Base-by-base conservation (phyloP, 2,797 vertebrate species). In the Sebastiscus tertius region DNA sequence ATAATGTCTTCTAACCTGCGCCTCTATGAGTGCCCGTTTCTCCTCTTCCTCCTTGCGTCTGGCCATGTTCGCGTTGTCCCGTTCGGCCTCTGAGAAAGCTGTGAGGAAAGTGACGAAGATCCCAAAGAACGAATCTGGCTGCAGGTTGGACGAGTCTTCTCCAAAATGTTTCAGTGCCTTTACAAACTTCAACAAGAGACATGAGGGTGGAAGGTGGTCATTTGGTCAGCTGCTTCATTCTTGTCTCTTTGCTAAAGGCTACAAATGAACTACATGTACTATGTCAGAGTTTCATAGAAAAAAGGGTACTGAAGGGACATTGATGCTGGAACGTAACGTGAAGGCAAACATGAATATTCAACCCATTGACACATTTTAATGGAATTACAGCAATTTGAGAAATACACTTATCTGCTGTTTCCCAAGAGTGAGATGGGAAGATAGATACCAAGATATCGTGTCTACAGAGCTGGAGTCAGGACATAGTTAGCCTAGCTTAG, bases 61-160 rank as follows among this genome's bases (percentile, higher is more conserved):
- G 63, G 95, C 95, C 93, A 96, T 95, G 92, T 97, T 97, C 85
- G 97, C 96, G 0, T 98, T 99, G 88, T 98, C 97, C 88, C 97
- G 97, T 78, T 96, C 96, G 77, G 98, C 97, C 85, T 98, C 98
- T 0, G 95, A 87, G 87, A 97, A 97, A 0, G 96, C 94, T 68
- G 96, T 94, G 68, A 98, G 95, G 92, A 99, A 99, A 74, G 97
- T 95, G 88, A 97, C 96, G 1, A 99, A 98, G 81, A 97, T 97
- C 68, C 97, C 96, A 0, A 98, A 99, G 94, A 99, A 99, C 81
- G 97, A 96, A 0, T 99, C 97, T 0, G 98, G 97, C 87, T 98
- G 96, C 96, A 96, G 92, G 46, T 97, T 96, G 79, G 97, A 97
- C 1, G 55, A 7, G 26, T 91, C 77, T 52, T 94, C 93, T 60